Evolutionary conservation across 2,113 vertebrate species (phyloP).

Genomic region (Gila orcuttii): DNA sequence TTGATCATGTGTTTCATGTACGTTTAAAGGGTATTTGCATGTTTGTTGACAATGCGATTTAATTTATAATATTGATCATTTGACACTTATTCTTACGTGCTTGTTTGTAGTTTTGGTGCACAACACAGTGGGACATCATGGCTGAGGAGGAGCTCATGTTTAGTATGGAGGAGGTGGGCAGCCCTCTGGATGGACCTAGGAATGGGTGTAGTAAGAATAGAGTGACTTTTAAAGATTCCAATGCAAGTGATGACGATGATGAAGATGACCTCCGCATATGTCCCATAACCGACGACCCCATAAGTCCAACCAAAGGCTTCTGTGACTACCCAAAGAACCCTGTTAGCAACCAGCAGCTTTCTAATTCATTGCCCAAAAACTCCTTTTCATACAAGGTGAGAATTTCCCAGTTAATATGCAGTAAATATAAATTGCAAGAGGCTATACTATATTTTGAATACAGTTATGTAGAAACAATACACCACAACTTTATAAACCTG

Average conservation of each 20-base stretch:
- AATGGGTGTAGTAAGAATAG: constrained; percentile 24
- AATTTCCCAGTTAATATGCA: not conserved
- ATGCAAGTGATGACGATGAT: constrained; percentile 81
- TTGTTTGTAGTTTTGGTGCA: constrained; percentile 22
- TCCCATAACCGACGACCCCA: constrained; percentile 86
- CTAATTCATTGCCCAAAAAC: constrained; percentile 80
- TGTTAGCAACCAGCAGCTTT: constrained; percentile 71
- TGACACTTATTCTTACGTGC: not conserved
- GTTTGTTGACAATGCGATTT: not conserved
- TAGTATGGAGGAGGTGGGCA: constrained; percentile 88
- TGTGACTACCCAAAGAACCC: constrained; percentile 75
- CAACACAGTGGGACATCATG: constrained; percentile 71
- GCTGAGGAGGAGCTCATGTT: constrained; percentile 97
- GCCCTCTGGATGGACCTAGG: constrained; percentile 57
- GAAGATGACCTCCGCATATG: constrained; percentile 86
- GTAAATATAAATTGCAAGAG: not conserved
- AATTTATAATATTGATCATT: too few species aligned
- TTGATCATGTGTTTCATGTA: not conserved
- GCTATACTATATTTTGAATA: not conserved
- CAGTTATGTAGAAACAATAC: not conserved
- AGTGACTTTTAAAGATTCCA: constrained; percentile 66
- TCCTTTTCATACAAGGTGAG: constrained; percentile 86
- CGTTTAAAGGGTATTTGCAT: not conserved
- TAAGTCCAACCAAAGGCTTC: constrained; percentile 73
- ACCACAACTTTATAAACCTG: not conserved